Conservation (phyloP, 2,888 invertebrate genomes). For the Fragum fragum region DNA sequence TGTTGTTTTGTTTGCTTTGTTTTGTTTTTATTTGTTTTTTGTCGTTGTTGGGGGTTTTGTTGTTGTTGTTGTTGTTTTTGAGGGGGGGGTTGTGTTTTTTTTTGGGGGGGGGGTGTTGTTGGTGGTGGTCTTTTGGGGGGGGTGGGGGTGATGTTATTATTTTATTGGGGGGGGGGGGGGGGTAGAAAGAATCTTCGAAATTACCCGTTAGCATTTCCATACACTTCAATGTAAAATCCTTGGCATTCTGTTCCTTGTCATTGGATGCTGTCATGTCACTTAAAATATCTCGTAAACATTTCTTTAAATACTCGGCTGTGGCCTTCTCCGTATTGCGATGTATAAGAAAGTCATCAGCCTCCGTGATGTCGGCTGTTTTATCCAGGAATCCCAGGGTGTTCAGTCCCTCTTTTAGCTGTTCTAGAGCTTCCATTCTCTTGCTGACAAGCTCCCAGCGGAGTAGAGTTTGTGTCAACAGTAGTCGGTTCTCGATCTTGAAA, state of each 20-base stretch:
- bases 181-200: too few relatives aligned
- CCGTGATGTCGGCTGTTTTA: constrained; percentile 39
- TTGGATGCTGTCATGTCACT: constrained; percentile 42
- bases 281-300: constrained; percentile 48
- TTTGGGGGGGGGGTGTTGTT: too few relatives aligned
- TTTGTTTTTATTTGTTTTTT: too few relatives aligned
- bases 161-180: too few relatives aligned
- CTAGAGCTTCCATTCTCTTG: constrained; percentile 53
- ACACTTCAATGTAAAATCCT: constrained; percentile 58
- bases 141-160: too few relatives aligned
- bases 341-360: constrained; percentile 50
- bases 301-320: constrained; percentile 61
- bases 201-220: constrained; percentile 64
- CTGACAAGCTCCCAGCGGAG: constrained; percentile 66
- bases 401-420: constrained; percentile 59
- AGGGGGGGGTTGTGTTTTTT: too few relatives aligned
- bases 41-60: too few relatives aligned
- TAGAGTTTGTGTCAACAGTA: constrained; percentile 60
- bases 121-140: too few relatives aligned
- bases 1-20: too few relatives aligned
- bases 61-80: too few relatives aligned
- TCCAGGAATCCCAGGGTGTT: constrained; percentile 60
- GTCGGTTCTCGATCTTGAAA: constrained; percentile 57
- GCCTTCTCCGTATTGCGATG: constrained; percentile 48
- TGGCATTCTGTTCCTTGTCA: constrained; percentile 59